Conservation (phyloP, 2,888 invertebrate species). For the Hypercompe scribonia region DNA sequence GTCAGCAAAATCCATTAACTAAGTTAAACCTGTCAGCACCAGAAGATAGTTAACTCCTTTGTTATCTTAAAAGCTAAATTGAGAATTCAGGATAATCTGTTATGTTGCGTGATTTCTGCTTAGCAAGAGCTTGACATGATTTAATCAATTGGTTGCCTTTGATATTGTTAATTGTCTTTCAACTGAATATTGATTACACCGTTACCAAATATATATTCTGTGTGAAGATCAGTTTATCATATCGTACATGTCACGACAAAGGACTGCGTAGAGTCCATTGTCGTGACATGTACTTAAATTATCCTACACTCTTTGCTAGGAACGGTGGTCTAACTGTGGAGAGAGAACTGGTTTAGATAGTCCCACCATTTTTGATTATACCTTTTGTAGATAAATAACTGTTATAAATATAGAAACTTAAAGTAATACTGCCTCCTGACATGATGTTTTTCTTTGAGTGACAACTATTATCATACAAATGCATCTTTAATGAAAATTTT, state of each 20-base stretch:
- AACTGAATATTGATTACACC: background rate
- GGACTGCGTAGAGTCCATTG: too few relatives aligned
- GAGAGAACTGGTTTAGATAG: background rate
- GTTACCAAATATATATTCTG: background rate
- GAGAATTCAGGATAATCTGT: constrained; percentile 3
- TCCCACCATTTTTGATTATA: background rate
- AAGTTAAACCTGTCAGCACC: background rate
- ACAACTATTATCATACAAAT: too few relatives aligned
- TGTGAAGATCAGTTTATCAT: background rate
- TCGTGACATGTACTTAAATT: background rate
- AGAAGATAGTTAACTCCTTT: constrained; percentile 2
- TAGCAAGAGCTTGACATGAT: background rate
- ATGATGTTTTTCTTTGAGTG: too few relatives aligned
- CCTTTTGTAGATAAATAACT: too few relatives aligned
- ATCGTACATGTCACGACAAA: background rate
- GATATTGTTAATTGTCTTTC: background rate
- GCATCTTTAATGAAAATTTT: too few relatives aligned
- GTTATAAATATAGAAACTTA: too few relatives aligned
- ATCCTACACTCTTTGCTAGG: background rate
- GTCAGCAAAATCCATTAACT: constrained; percentile 4
- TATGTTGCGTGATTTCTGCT: background rate
- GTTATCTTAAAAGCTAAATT: constrained; percentile 6
- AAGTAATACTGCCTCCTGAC: too few relatives aligned
- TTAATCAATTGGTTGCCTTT: background rate
- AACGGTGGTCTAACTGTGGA: background rate